Conservation (phyloP, 1,140 invertebrate genomes). For the Vanessa atalanta region DNA sequence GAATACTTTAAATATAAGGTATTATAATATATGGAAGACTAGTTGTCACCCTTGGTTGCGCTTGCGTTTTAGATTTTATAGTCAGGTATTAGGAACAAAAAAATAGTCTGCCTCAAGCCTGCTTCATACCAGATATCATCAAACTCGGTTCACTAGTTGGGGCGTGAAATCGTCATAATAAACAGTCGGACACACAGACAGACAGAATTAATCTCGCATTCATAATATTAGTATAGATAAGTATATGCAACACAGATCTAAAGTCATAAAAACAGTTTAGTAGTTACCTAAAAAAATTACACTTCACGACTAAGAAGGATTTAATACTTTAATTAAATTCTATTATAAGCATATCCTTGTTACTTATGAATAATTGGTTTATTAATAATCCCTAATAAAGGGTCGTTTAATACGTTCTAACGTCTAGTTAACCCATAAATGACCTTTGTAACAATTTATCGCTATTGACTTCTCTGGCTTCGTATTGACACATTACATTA, state of each 20-base stretch:
- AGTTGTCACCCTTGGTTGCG: too few species aligned
- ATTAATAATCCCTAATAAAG: constrained; percentile 8
- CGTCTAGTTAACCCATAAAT: constrained; percentile 8
- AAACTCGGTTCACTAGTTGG: too few species aligned
- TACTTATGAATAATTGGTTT: neutral
- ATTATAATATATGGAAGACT: neutral
- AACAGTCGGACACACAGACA: too few species aligned
- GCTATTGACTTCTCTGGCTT: constrained; percentile 8
- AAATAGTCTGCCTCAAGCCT: too few species aligned
- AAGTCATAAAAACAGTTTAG: too few species aligned
- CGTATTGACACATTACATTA: constrained; percentile 13
- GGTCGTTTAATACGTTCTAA: neutral
- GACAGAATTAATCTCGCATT: too few species aligned
- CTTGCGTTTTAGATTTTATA: too few species aligned
- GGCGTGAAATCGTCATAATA: too few species aligned
- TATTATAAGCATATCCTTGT: neutral
- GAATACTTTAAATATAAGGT: neutral
- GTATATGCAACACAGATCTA: too few species aligned
- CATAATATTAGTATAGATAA: too few species aligned
- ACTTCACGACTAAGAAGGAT: neutral
- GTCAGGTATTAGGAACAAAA: too few species aligned
- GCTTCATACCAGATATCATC: too few species aligned
- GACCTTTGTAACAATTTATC: constrained; percentile 17
- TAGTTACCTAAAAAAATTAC: neutral
- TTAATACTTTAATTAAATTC: neutral